Evolutionary conservation across 2,113 vertebrate genomes (phyloP).

Genomic region (Pantherophis guttatus): DNA sequence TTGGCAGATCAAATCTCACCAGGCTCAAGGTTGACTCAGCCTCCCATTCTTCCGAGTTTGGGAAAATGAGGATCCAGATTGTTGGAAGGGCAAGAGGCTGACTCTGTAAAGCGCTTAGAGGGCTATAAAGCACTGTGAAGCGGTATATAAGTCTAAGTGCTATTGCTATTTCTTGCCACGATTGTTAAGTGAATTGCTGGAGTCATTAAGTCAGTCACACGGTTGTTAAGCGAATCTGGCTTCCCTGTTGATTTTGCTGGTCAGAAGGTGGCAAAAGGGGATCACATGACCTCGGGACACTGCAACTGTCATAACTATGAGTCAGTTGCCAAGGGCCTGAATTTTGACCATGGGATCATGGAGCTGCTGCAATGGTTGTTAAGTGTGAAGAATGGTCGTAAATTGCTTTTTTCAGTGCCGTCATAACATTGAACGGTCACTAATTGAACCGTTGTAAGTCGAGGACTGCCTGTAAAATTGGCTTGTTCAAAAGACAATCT

Average conservation of each 20-base stretch:
- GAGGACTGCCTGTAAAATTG: background rate
- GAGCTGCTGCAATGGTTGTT: background rate
- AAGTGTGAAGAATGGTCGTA: background rate
- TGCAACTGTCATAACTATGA: background rate
- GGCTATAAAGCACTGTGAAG: too few species aligned
- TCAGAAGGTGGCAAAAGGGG: background rate
- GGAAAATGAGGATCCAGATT: too few species aligned
- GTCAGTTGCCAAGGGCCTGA: accelerated
- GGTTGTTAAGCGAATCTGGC: background rate
- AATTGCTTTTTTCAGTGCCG: background rate
- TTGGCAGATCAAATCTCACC: too few species aligned
- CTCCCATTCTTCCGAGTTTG: too few species aligned
- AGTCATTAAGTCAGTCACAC: background rate
- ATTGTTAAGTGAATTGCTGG: background rate
- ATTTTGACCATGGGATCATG: background rate
- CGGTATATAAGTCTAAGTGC: too few species aligned
- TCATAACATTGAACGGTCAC: background rate
- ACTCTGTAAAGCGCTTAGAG: too few species aligned
- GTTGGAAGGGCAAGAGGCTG: too few species aligned
- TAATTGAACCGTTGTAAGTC: background rate
- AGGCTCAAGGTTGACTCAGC: too few species aligned
- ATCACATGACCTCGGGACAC: background rate
- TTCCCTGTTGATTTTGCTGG: background rate
- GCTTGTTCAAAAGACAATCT: background rate
- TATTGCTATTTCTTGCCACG: background rate